Evolutionary conservation across 2,888 invertebrate species (phyloP).

Genomic region (Lordiphosa andalusiaca): DNA sequence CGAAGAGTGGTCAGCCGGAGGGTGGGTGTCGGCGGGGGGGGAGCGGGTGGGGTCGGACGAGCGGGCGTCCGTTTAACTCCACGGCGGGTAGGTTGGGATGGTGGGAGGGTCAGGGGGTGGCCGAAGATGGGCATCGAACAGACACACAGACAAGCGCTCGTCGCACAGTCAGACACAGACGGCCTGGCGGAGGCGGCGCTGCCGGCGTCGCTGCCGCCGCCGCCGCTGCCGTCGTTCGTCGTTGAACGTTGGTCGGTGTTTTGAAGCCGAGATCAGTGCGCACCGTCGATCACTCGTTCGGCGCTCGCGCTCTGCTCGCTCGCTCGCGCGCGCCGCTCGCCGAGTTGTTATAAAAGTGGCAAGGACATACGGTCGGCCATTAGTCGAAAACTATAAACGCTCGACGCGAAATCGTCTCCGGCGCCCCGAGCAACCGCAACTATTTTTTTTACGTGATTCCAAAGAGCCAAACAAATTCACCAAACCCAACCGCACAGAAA

Average conservation of each 20-base stretch:
- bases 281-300: slow-evolving; percentile 62
- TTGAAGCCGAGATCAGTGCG: slow-evolving; percentile 49
- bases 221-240: slow-evolving; percentile 27
- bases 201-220: slow-evolving; percentile 32
- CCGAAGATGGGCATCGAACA: slow-evolving; percentile 22
- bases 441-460: too few relatives aligned
- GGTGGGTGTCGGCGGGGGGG: too few relatives aligned
- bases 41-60: too few relatives aligned
- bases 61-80: too few relatives aligned
- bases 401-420: slow-evolving; percentile 78
- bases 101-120: slow-evolving; percentile 8
- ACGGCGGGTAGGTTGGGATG: slow-evolving; percentile 1
- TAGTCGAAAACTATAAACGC: slow-evolving; percentile 81
- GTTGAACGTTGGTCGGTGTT: slow-evolving; percentile 44
- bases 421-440: slow-evolving; percentile 43
- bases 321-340: slow-evolving; percentile 65
- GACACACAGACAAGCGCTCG: too few relatives aligned
- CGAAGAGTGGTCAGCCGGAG: too few relatives aligned
- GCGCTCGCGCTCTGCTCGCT: slow-evolving; percentile 56
- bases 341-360: slow-evolving; percentile 81
- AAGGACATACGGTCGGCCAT: slow-evolving; percentile 81
- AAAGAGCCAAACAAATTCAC: slow-evolving; percentile 30
- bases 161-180: too few relatives aligned
- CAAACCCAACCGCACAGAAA: slow-evolving; percentile 17
- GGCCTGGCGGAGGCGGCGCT: neutral